phyloP scores from a whole-genome alignment of 2,113 vertebrate species.

The Alethe castanea region DNA sequence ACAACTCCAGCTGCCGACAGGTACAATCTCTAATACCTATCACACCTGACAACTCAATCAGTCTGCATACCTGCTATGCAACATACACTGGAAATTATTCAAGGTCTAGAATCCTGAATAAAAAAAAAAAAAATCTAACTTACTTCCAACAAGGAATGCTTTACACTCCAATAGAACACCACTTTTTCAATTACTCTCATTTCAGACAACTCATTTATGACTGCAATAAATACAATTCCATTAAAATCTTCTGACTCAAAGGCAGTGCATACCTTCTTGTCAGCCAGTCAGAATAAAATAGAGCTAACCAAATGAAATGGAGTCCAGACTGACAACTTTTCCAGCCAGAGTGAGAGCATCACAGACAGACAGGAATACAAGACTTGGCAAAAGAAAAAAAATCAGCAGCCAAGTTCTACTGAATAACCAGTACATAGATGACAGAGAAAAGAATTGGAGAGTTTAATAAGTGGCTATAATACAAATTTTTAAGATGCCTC shows the following conservation, averaged over 20 bases:
- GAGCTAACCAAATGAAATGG: not conserved
- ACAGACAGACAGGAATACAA: not conserved
- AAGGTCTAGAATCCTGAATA: not conserved
- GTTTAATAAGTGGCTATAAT: not conserved
- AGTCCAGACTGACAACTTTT: not conserved
- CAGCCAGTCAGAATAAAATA: not conserved
- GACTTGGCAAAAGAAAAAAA: constrained; percentile 17
- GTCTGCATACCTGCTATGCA: not conserved
- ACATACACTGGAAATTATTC: not conserved
- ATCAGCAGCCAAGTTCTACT: constrained; percentile 20
- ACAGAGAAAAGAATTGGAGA: not conserved
- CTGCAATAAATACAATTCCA: not conserved
- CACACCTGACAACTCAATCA: not conserved
- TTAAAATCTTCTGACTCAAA: not conserved
- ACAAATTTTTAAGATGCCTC: not conserved
- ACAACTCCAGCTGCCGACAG: not conserved
- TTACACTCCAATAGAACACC: not conserved
- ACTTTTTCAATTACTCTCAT: not conserved
- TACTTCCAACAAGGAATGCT: not conserved
- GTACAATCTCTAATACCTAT: not conserved
- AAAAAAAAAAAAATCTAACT: not conserved
- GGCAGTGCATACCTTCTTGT: not conserved
- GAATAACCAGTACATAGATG: not conserved
- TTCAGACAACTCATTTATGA: not conserved
- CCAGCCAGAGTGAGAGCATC: not conserved